phyloP scores from a whole-genome alignment of 64 coral and sea anemone genomes.

The Montipora efflorescens region DNA sequence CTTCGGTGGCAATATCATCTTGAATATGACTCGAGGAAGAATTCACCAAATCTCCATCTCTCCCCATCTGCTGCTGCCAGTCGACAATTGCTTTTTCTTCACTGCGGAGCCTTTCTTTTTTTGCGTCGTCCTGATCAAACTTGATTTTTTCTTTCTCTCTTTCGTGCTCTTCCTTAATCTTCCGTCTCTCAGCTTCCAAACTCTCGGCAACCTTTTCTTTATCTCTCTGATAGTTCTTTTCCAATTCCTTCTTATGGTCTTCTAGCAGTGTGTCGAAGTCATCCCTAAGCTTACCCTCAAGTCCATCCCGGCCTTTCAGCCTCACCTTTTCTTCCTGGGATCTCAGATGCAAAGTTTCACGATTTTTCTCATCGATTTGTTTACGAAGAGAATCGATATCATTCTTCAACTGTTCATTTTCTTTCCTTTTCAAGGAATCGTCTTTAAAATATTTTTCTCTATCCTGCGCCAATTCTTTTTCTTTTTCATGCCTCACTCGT shows the following conservation, averaged over 20 bases:
- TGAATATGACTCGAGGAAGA: background rate
- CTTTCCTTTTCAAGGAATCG: conserved; percentile 39
- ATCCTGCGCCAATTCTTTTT: conserved; percentile 48
- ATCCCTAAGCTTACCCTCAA: conserved; percentile 79
- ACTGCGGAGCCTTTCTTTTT: background rate
- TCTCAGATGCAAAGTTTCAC: conserved; percentile 67
- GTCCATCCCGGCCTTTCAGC: conserved; percentile 79
- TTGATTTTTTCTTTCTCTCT: conserved; percentile 68
- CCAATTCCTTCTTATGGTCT: conserved; percentile 83
- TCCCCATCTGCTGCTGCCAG: background rate
- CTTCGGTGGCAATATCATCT: background rate
- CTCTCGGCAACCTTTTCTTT: conserved; percentile 72
- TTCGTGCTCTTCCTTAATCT: conserved; percentile 72
- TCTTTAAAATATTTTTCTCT: conserved; percentile 28
- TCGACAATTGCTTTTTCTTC: background rate
- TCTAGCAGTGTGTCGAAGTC: conserved; percentile 88
- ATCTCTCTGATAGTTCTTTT: conserved; percentile 73
- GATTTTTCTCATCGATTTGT: conserved; percentile 81
- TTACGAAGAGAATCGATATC: conserved; percentile 73
- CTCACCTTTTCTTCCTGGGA: conserved; percentile 76
- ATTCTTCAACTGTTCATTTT: conserved; percentile 67
- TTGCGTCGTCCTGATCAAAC: conserved; percentile 18
- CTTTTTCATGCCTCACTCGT: conserved; percentile 41
- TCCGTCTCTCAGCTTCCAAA: conserved; percentile 70
- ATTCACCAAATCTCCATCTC: background rate